Conservation (phyloP, 2,797 vertebrate species). For the Salmo trutta region DNA sequence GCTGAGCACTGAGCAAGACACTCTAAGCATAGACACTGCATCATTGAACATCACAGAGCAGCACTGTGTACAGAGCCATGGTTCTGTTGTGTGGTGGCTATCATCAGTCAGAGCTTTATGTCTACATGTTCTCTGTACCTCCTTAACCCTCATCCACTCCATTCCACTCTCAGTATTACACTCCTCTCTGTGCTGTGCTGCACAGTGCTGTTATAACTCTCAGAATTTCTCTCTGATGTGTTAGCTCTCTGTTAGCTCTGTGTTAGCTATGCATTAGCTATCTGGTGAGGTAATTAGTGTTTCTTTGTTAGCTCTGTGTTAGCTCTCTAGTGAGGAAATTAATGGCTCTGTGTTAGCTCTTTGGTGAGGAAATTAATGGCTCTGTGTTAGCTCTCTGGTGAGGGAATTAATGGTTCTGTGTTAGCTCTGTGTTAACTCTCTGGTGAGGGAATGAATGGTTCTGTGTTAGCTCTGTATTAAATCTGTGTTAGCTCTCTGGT, state of each 20-base stretch:
- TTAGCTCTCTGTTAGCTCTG: not conserved
- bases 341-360: no score
- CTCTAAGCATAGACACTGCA: not conserved
- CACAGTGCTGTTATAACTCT: not conserved
- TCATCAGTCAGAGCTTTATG: slow-evolving; percentile 68
- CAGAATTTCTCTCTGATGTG: slow-evolving; percentile 47
- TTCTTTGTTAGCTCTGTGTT: no score
- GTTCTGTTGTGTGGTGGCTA: slow-evolving; percentile 70
- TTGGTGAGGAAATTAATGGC: no score
- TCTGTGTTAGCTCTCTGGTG: no score
- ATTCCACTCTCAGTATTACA: not conserved
- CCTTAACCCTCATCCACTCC: slow-evolving; percentile 38
- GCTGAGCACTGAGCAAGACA: slow-evolving; percentile 58
- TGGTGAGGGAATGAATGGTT: no score
- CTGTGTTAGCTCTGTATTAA: no score
- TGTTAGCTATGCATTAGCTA: no score
- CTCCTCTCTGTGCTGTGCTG: slow-evolving; percentile 11
- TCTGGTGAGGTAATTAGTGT: no score
- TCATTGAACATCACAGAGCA: not conserved
- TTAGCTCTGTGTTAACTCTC: no score
- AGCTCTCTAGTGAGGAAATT: no score
- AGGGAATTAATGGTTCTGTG: no score
- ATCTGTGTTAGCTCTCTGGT: no score
- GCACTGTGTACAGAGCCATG: slow-evolving; percentile 8
- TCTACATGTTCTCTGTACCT: slow-evolving; percentile 68